phyloP scores from a whole-genome alignment of 2,113 vertebrate species.

The Diadophis punctatus region DNA sequence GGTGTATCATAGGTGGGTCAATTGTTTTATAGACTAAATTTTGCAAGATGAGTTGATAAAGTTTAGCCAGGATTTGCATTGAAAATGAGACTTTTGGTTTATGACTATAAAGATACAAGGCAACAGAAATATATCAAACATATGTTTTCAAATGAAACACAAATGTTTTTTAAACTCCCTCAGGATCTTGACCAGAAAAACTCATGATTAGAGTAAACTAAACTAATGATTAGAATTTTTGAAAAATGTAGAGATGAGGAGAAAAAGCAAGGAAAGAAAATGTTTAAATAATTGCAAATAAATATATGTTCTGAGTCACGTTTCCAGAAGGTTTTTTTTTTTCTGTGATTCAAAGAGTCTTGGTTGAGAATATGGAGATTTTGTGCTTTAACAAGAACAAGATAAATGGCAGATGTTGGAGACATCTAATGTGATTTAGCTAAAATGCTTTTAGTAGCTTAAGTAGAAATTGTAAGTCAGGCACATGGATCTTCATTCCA shows the following conservation, averaged over 20 bases:
- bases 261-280: not conserved
- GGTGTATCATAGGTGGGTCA: not conserved
- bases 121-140: slow-evolving; percentile 7
- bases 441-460: not conserved
- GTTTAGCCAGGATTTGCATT: not conserved
- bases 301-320: not conserved
- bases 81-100: not conserved
- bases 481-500: not conserved
- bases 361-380: not conserved
- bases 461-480: not conserved
- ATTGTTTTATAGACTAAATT: not conserved
- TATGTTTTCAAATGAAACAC: not conserved
- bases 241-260: not conserved
- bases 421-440: not conserved
- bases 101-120: not conserved
- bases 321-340: not conserved
- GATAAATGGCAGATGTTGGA: not conserved
- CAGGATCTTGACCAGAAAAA: not conserved
- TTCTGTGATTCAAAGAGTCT: not conserved
- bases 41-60: not conserved
- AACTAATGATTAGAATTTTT: not conserved
- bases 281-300: not conserved
- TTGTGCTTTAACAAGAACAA: not conserved
- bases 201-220: not conserved
- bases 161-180: not conserved